Percentiles rank a stretch among this genome's conserved stretches.
These are phyloP conservation scores for Carlito syrichta DNA, from an alignment of 2,113 vertebrate species.

Conservation along the genomic window DNA sequence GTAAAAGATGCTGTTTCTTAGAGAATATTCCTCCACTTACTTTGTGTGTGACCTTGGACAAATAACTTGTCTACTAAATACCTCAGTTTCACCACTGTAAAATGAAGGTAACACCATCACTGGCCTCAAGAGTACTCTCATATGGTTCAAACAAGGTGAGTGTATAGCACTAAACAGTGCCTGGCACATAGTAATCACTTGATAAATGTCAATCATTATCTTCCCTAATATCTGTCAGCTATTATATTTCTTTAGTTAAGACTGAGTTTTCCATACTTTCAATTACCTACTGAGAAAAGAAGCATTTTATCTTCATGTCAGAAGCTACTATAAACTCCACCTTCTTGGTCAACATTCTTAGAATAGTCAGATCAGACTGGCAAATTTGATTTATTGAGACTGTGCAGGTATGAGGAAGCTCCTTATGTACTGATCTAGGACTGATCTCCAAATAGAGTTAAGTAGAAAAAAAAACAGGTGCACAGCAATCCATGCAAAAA, in stretches of 20 bases:
- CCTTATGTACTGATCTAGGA: neutral
- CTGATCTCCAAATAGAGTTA: neutral
- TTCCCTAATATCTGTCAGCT: neutral
- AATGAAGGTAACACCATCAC: neutral
- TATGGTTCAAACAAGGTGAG: neutral
- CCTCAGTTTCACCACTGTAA: neutral
- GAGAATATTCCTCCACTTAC: neutral
- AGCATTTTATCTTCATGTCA: neutral
- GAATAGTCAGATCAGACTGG: neutral
- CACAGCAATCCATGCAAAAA: neutral
- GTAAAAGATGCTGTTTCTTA: neutral
- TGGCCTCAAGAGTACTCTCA: neutral
- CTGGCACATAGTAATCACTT: neutral
- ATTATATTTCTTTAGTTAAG: neutral
- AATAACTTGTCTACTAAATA: neutral
- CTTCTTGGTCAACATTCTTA: neutral
- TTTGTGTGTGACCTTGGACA: neutral
- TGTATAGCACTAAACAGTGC: neutral
- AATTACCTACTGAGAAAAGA: neutral
- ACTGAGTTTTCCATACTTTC: neutral
- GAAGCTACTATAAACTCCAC: neutral
- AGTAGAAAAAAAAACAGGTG: slow-evolving; percentile 8
- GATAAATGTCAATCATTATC: neutral
- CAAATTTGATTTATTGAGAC: neutral
- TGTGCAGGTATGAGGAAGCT: neutral